phyloP scores from a whole-genome alignment of 2,113 vertebrate genomes.

The Neotragus pygmaeus region DNA sequence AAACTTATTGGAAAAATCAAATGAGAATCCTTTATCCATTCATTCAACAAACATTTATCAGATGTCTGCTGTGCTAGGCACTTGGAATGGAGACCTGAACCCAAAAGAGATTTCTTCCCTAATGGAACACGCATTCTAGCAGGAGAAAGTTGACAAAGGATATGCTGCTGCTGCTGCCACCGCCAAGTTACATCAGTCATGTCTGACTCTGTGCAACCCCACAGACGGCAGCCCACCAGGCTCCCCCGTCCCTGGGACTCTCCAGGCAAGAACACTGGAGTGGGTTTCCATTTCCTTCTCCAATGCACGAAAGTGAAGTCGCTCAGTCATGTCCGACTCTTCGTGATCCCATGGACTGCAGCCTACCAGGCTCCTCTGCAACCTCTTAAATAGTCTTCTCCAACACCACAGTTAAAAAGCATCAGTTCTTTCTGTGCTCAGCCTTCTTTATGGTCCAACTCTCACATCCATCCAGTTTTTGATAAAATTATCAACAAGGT shows the following conservation, averaged over 20 bases:
- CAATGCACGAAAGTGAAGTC: no score
- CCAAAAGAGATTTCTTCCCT: not conserved
- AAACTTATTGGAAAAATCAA: not conserved
- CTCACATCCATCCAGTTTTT: not conserved
- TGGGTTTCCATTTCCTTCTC: no score
- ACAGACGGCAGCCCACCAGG: no score
- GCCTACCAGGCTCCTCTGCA: no score
- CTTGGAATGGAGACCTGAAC: not conserved
- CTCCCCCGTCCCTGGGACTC: no score
- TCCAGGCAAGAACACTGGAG: no score
- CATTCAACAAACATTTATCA: not conserved
- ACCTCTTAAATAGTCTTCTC: not conserved
- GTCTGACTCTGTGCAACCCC: no score
- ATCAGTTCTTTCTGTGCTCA: not conserved
- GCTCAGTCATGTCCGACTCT: no score
- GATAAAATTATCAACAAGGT: not conserved
- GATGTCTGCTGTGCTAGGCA: not conserved
- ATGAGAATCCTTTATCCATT: not conserved
- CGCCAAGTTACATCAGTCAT: fast-evolving
- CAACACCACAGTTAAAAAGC: not conserved
- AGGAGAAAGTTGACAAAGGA: not conserved
- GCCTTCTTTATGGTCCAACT: not conserved
- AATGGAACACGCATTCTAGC: not conserved
- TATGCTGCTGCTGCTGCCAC: not conserved
- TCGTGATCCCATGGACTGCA: no score